Evolutionary conservation across 2,797 vertebrate species (phyloP), one percentile per base, ranked within the genome.

Genomic region (Lacerta agilis): DNA sequence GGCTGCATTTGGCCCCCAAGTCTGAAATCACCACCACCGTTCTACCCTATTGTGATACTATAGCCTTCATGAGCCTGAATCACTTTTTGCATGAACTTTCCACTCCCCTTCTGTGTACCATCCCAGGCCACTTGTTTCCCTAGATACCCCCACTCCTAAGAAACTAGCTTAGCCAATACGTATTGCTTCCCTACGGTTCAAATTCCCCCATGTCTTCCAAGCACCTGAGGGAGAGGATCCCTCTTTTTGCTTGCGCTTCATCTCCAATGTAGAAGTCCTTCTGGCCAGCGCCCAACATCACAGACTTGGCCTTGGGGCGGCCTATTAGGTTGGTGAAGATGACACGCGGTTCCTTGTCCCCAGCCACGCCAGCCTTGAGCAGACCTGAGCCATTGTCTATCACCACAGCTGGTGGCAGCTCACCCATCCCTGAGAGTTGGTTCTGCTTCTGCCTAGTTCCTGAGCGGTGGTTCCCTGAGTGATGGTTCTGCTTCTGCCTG

Each of bases 291-390:
- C 43, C n/a, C 1, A 90, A 66, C 85, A 93, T 91, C 38, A 92
- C 82, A 23, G 77, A 23, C 5, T 79, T 92, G 79, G 90, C 83
- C 76, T 94, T 95, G 71, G 87, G 23, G 3, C 93, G 92, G 58
- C 96, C 96, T 0, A 93, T 49, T 2, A 96, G 91, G 79, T 96
- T 93, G 6, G 93, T 86, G 58, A 93, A 96, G 78, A 91, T 73
- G 23, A 94, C 91, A 4, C 91, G 91, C 20, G 96, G 96, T 38
- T 94, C 93, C 79, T 92, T 94, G 27, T 88, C 92, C 25, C 96
- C 96, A 3, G 96, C 93, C 27, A 95, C 79, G 71, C 96, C 96
- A 5, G 92, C 90, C 86, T 96, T 97, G 87, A 96, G 93, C 85
- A 94, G 73, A 2, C 81, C 95, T 0, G 96, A 96, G 78, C 96